A percentile compares a stretch with the other conserved stretches of the same genome.
Conservation (phyloP, 2,797 vertebrate species). For the Eremophila alpestris region DNA sequence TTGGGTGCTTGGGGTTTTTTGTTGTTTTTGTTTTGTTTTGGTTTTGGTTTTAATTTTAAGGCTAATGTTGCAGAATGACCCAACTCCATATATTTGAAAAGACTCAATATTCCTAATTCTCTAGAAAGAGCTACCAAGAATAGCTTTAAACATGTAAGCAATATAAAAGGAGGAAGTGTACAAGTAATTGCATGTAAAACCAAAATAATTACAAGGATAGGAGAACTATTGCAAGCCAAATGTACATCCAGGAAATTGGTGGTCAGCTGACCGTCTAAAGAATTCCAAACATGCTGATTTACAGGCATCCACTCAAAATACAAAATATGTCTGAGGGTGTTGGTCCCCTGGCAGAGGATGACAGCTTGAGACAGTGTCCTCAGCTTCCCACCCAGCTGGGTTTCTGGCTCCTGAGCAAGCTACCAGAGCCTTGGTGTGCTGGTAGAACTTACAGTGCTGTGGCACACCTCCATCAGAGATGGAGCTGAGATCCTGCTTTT, state of each 20-base stretch:
- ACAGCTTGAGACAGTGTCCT: not conserved
- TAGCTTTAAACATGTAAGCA: not conserved
- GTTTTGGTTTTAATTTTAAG: not conserved
- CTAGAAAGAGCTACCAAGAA: not conserved
- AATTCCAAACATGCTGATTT: slow-evolving; percentile 40
- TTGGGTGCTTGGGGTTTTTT: no score
- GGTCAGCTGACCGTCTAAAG: not conserved
- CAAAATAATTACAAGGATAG: slow-evolving; percentile 31
- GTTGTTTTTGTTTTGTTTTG: no score
- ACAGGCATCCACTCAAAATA: not conserved
- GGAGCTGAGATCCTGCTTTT: not conserved
- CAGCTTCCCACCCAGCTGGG: not conserved
- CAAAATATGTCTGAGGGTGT: not conserved
- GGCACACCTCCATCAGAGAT: not conserved
- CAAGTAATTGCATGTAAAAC: not conserved
- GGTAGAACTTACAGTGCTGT: not conserved
- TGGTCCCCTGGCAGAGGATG: not conserved
- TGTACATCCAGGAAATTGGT: not conserved
- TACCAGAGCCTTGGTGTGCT: accelerated
- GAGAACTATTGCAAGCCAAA: not conserved
- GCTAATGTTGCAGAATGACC: not conserved
- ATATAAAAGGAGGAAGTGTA: not conserved
- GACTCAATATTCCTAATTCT: not conserved
- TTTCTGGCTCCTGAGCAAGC: not conserved
- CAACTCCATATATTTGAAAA: not conserved